Evolutionary conservation across 2,888 invertebrate genomes (phyloP).

Genomic region (Thumatha senex): DNA sequence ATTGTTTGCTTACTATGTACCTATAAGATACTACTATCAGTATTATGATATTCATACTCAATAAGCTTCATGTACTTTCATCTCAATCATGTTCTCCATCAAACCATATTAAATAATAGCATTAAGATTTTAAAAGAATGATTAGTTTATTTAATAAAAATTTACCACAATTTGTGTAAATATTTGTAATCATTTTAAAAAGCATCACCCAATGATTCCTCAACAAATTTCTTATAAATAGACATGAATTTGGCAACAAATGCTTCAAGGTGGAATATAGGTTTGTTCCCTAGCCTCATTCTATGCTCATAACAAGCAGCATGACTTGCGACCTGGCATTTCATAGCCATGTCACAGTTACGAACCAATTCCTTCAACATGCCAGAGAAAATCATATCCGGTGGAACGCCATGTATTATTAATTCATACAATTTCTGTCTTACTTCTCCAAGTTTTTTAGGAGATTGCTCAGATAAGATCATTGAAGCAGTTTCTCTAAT

Average conservation of each 20-base stretch:
- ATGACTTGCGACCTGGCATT: conserved; percentile 91
- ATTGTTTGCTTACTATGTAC: conserved; percentile 61
- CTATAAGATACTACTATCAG: conserved; percentile 67
- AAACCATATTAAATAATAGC: conserved; percentile 11
- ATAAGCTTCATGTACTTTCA: background rate
- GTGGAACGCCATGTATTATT: conserved; percentile 96
- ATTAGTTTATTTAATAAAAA: conserved; percentile 27
- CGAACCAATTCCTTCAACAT: conserved; percentile 92
- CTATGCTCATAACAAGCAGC: conserved; percentile 97
- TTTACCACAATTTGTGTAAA: conserved; percentile 11
- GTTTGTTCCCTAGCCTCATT: conserved; percentile 95
- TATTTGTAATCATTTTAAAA: conserved; percentile 62
- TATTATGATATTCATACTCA: conserved; percentile 38
- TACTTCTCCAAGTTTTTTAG: conserved; percentile 92
- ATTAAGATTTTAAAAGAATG: conserved; percentile 8
- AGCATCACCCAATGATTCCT: conserved; percentile 86
- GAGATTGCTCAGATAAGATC: conserved; percentile 94
- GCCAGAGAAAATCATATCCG: conserved; percentile 95
- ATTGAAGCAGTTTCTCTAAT: conserved; percentile 93
- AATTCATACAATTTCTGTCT: conserved; percentile 96
- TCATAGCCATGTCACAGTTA: conserved; percentile 95
- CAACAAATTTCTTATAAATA: conserved; percentile 94
- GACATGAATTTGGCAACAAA: conserved; percentile 99
- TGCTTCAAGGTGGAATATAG: conserved; percentile 98
- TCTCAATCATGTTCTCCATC: background rate